A percentile compares a stretch with the other conserved stretches of the same genome.
phyloP scores from a whole-genome alignment of 2,113 vertebrate species.

The Solea senegalensis region DNA sequence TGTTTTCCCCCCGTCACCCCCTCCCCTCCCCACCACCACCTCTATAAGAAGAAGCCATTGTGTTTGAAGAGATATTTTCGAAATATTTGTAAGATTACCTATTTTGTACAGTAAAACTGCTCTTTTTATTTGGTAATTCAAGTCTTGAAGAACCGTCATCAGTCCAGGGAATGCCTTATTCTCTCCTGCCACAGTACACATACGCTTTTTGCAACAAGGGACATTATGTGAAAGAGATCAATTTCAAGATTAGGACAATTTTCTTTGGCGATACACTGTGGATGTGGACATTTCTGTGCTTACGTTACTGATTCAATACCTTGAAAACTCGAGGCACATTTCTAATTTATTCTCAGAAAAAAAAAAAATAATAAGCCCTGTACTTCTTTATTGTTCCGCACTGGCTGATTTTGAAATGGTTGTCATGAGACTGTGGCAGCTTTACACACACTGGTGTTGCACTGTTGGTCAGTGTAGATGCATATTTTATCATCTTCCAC shows the following conservation, averaged over 20 bases:
- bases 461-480: constrained; percentile 29
- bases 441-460: constrained; percentile 30
- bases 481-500: constrained; percentile 46
- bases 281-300: constrained; percentile 55
- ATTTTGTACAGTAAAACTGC: constrained; percentile 79
- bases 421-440: constrained; percentile 32
- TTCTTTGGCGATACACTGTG: constrained; percentile 54
- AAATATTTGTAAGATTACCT: constrained; percentile 81
- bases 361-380: constrained; percentile 31
- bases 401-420: constrained; percentile 42
- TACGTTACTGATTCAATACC: constrained; percentile 60
- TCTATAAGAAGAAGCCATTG: constrained; percentile 78
- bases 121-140: constrained; percentile 74
- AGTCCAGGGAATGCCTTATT: constrained; percentile 82
- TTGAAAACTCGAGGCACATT: constrained; percentile 61
- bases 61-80: constrained; percentile 82
- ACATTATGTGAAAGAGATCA: constrained; percentile 35
- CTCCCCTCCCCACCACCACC: constrained; percentile 1
- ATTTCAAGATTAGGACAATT: constrained; percentile 44
- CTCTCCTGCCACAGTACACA: constrained; percentile 63
- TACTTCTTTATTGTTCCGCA: constrained; percentile 55
- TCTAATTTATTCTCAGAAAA: constrained; percentile 55
- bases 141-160: constrained; percentile 77
- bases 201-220: constrained; percentile 46
- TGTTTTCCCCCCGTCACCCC: constrained; percentile 8